phyloP scores from a whole-genome alignment of 2,888 invertebrate genomes.

The Stegana nigrithorax region DNA sequence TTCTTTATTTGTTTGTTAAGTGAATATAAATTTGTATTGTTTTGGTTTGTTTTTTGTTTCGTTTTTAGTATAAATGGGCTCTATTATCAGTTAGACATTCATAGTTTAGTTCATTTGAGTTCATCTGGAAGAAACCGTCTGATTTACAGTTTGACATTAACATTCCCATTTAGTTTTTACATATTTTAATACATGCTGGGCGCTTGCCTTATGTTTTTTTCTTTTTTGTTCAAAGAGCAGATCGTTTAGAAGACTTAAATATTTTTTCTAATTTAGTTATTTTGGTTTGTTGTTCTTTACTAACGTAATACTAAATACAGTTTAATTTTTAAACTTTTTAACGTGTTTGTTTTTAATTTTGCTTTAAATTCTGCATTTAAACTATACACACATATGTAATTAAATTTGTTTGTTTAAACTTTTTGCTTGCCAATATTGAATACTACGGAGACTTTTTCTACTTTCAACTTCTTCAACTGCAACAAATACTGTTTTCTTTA shows the following conservation, averaged over 20 bases:
- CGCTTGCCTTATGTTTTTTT: too few species aligned
- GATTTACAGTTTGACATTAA: slow-evolving; percentile 31
- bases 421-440: slow-evolving; percentile 1
- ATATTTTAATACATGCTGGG: too few species aligned
- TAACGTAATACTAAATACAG: not conserved
- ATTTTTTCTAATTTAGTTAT: not conserved
- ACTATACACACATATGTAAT: not conserved
- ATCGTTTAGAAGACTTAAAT: too few species aligned
- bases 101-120: slow-evolving; percentile 49
- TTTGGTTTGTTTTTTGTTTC: not conserved
- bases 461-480: not conserved
- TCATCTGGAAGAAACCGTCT: slow-evolving; percentile 50
- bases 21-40: not conserved
- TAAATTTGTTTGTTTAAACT: not conserved
- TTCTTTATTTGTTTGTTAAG: not conserved
- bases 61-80: not conserved
- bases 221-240: not conserved
- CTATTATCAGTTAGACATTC: slow-evolving; percentile 43
- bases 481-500: slow-evolving; percentile 1
- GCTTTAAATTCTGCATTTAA: not conserved
- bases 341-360: not conserved
- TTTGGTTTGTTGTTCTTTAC: not conserved
- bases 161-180: not conserved
- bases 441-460: not conserved
- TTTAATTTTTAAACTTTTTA: not conserved